phyloP scores from a whole-genome alignment of 1,140 invertebrate genomes.

The Cyclina sinensis region DNA sequence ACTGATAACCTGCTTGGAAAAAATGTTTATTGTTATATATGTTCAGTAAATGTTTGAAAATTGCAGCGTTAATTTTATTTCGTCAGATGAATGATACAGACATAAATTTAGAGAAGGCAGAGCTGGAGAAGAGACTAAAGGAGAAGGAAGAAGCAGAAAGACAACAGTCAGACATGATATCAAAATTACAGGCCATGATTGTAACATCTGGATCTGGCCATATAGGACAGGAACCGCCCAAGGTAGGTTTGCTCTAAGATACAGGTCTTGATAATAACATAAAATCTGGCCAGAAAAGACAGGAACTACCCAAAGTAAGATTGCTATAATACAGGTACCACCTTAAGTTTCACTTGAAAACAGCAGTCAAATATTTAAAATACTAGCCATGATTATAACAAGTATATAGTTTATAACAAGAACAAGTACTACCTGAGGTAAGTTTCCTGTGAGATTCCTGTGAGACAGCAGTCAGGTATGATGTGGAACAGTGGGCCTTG shows the following conservation, averaged over 20 bases:
- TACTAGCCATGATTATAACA: too few species aligned
- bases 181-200: slow-evolving; percentile 70
- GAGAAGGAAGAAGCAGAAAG: slow-evolving; percentile 72
- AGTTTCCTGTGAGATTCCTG: too few species aligned
- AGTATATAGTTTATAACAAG: too few species aligned
- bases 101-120: slow-evolving; percentile 74
- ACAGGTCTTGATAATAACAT: background rate
- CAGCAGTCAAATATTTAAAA: too few species aligned
- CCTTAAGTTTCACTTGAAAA: slow-evolving; percentile 47
- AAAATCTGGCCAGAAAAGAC: slow-evolving; percentile 66
- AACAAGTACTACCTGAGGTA: too few species aligned
- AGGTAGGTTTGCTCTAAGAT: slow-evolving; percentile 51
- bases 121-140: slow-evolving; percentile 74
- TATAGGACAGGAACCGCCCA: slow-evolving; percentile 4
- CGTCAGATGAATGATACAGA: slow-evolving; percentile 51
- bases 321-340: slow-evolving; percentile 74
- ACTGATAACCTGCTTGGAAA: too few species aligned
- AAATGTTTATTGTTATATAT: too few species aligned
- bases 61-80: too few species aligned
- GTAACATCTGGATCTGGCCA: slow-evolving; percentile 61
- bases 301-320: slow-evolving; percentile 70
- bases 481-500: too few species aligned
- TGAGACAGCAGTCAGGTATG: too few species aligned
- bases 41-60: too few species aligned
- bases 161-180: slow-evolving; percentile 74